These are phyloP conservation scores for Megaustenia siamemsis DNA, from an alignment of 2,888 invertebrate species.

Conservation along the genomic window DNA sequence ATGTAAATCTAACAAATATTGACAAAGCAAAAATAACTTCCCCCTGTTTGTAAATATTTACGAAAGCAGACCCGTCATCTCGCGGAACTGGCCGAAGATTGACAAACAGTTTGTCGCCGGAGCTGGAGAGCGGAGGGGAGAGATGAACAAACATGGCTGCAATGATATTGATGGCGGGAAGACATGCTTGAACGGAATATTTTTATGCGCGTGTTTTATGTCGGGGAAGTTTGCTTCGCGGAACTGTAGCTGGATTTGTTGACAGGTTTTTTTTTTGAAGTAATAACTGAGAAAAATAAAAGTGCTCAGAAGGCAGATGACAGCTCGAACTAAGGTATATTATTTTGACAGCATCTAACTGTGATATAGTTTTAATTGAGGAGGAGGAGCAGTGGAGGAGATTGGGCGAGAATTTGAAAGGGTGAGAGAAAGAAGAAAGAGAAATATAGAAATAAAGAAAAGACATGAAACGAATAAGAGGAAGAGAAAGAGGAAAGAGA, in stretches of 20 bases:
- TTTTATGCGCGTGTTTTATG: neutral
- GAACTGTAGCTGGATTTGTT: too few relatives aligned
- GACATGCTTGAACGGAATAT: neutral
- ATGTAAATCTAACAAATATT: neutral
- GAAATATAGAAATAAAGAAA: neutral
- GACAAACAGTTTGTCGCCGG: slow-evolving; percentile 12
- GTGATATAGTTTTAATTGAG: too few relatives aligned
- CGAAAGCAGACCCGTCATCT: neutral
- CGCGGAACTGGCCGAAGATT: neutral
- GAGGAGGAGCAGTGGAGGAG: neutral
- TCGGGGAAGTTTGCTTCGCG: too few relatives aligned
- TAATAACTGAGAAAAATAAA: too few relatives aligned
- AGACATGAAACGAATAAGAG: too few relatives aligned
- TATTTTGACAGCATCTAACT: too few relatives aligned
- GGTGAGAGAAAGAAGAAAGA: neutral
- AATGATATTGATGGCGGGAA: neutral
- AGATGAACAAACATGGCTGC: slow-evolving; percentile 29
- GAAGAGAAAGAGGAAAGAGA: neutral
- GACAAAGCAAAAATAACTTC: neutral
- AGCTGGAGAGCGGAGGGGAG: too few relatives aligned
- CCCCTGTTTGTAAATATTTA: slow-evolving; percentile 18
- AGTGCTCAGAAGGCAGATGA: too few relatives aligned
- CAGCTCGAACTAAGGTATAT: too few relatives aligned
- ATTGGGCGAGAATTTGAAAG: neutral
- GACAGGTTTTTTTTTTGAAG: too few relatives aligned